Evolutionary conservation across 2,888 invertebrate genomes (phyloP), one percentile per base, ranked within the genome.

Genomic region (Diabrotica balteata): DNA sequence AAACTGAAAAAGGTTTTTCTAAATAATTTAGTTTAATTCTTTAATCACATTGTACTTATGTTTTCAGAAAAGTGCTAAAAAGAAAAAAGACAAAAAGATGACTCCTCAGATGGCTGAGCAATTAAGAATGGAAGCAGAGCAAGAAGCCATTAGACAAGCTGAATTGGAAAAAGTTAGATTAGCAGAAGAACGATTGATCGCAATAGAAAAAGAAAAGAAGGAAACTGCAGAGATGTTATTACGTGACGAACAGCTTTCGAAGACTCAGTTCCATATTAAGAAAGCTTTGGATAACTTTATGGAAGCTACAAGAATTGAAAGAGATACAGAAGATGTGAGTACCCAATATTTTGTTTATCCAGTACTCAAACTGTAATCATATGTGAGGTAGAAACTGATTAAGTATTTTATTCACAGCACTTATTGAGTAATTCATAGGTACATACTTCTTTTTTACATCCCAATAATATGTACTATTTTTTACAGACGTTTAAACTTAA

Each of bases 191-290:
- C 70, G 74, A 10, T 74, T 73, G 60, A 77, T 73, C 2, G 80
- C 79, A 0, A 77, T 80, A 8, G 80, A 79, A 51, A 81, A 80
- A 61, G 81, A 90, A 44, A 79, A 78, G 62, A 73, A 73, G 11
- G 81, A 84, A 52, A 67, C 69, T 0, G 59, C 70, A 11, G 83
- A 84, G 59, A 81, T 81, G 44, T 58, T 68, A 5, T 11, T 77
- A 8, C 71, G 84, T 7, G 64, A 74, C 11, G 81, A 83, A 45
- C 83, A 83, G 59, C 67, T 84, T 22, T 60, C 71, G 10, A 73
- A 69, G 54, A 44, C 72, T 1, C 77, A 74, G 71, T 78, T 75
- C 55, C 17, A 59, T 10, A 63, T 63, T n/a, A 46, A 61, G 10
- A 17, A 46, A 8, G 63, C 63, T 7, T n/a, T 22, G 11, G 46